Percentiles rank a stretch among this genome's conserved stretches.
Conservation (phyloP, 2,888 invertebrate genomes). For the Phyllotreta cruciferae region DNA sequence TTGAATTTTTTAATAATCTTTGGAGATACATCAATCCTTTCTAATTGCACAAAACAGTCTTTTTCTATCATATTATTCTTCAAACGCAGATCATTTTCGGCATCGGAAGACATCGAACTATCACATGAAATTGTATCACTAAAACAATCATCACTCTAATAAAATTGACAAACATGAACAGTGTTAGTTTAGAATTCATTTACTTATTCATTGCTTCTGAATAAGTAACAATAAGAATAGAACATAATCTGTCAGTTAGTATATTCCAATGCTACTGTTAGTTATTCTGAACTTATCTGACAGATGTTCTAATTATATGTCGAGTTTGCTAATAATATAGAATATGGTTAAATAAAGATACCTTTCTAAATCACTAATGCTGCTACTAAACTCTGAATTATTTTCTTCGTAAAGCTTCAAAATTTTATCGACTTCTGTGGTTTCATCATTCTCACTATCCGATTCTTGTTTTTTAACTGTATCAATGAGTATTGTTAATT, state of each 20-base stretch:
- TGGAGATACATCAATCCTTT: conserved; percentile 25
- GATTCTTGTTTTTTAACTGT: background rate
- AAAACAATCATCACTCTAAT: too few species aligned
- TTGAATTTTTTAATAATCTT: conserved; percentile 20
- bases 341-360: too few species aligned
- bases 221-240: too few species aligned
- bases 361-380: conserved; percentile 6
- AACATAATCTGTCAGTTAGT: too few species aligned
- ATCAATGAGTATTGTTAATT: background rate
- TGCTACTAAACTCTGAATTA: conserved; percentile 22
- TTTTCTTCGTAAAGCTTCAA: conserved; percentile 22
- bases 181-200: too few species aligned
- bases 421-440: conserved; percentile 22
- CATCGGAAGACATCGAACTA: background rate
- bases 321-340: too few species aligned
- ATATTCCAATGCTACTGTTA: too few species aligned
- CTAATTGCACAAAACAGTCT: conserved; percentile 31
- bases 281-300: too few species aligned
- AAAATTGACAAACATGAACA: too few species aligned
- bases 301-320: too few species aligned
- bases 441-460: conserved; percentile 4
- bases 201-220: too few species aligned
- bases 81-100: background rate
- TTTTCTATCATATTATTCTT: conserved; percentile 12
- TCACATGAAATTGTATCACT: background rate